A percentile compares a stretch with the other conserved stretches of the same genome.
phyloP scores from a whole-genome alignment of 1,140 invertebrate species.

The Nomia melanderi region DNA sequence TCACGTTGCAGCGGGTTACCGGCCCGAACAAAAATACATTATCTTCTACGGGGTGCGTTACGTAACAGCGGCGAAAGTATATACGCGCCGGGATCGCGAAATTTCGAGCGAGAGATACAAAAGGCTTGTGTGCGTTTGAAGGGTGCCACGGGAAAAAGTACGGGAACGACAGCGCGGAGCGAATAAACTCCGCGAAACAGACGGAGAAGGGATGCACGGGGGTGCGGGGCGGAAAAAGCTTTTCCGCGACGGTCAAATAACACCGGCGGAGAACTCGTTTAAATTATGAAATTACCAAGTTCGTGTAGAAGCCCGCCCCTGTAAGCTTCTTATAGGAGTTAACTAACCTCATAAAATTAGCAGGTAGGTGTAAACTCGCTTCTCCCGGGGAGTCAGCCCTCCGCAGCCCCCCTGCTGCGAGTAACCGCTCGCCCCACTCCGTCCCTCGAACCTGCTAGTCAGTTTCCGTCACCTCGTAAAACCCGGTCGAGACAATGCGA shows the following conservation, averaged over 20 bases:
- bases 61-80: not conserved
- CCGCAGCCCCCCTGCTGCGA: not conserved
- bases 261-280: slow-evolving; percentile 47
- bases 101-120: not conserved
- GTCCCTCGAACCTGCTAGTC: slow-evolving; percentile 20
- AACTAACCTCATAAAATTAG: slow-evolving; percentile 72
- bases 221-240: not conserved
- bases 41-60: not conserved
- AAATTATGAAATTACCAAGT: slow-evolving; percentile 67
- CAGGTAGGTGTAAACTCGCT: slow-evolving; percentile 64
- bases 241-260: not conserved
- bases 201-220: not conserved
- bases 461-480: slow-evolving; percentile 62
- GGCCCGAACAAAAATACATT: slow-evolving; percentile 35
- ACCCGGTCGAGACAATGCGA: slow-evolving; percentile 58
- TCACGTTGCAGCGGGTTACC: slow-evolving; percentile 8
- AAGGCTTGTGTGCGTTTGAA: not conserved
- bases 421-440: not conserved
- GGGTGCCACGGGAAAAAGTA: not conserved
- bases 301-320: slow-evolving; percentile 48
- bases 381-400: slow-evolving; percentile 22
- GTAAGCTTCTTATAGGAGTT: slow-evolving; percentile 68
- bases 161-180: too few species aligned
- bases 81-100: not conserved
- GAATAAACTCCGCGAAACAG: not conserved